phyloP scores from a whole-genome alignment of 2,113 vertebrate species.

The Orthonyx spaldingii region DNA sequence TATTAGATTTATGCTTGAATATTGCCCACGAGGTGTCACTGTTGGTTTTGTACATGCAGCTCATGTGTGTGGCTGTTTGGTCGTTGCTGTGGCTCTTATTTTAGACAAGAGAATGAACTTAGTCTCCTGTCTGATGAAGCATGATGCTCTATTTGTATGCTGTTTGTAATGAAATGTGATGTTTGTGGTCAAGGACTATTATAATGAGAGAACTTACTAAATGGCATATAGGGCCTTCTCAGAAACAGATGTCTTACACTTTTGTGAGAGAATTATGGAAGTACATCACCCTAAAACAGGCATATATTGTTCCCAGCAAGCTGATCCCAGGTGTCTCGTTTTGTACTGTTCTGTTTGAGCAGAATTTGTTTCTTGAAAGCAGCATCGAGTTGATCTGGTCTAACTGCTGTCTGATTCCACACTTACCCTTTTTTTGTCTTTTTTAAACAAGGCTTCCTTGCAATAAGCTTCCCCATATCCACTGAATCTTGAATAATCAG shows the following conservation, averaged over 20 bases:
- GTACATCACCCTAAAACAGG: neutral
- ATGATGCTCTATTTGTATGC: neutral
- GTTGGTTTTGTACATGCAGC: neutral
- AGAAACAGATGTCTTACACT: neutral
- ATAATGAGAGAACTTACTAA: neutral
- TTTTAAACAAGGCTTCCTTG: neutral
- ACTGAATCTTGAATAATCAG: neutral
- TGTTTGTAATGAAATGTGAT: neutral
- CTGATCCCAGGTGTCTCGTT: neutral
- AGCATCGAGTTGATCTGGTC: neutral
- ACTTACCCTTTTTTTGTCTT: neutral
- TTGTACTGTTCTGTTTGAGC: neutral
- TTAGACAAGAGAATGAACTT: neutral
- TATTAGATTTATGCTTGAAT: neutral
- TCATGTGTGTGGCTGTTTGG: rapidly evolving
- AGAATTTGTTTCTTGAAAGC: neutral
- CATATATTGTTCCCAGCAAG: neutral
- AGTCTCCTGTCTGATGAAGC: neutral
- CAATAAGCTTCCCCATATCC: neutral
- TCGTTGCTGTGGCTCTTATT: neutral
- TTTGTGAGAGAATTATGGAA: neutral
- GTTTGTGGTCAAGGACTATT: neutral
- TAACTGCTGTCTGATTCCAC: neutral
- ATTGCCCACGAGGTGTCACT: constrained; percentile 63
- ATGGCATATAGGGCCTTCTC: neutral